phyloP scores from a whole-genome alignment of 1,140 invertebrate genomes.

The Euura saliciscinereae region DNA sequence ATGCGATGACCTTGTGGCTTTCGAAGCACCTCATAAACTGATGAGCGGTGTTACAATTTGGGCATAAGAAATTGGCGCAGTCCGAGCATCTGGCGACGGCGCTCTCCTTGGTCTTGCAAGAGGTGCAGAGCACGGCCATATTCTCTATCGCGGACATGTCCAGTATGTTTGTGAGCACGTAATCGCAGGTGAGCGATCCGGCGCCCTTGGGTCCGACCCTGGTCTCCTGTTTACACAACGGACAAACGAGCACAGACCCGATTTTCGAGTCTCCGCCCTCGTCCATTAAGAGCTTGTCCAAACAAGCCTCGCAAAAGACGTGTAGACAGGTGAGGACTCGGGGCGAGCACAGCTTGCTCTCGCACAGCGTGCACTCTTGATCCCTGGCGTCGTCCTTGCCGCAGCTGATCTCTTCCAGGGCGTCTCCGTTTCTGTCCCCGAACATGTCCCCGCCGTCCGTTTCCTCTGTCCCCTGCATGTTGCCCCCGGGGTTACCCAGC shows the following conservation, averaged over 20 bases:
- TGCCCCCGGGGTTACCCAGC: conserved; percentile 17
- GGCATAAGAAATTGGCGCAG: conserved; percentile 92
- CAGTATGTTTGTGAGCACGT: conserved; percentile 83
- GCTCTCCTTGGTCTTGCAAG: conserved; percentile 86
- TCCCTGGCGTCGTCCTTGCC: conserved; percentile 34
- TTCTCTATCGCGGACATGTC: conserved; percentile 83
- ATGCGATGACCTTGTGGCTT: conserved; percentile 85
- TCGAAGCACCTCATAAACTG: conserved; percentile 94
- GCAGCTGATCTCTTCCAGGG: conserved; percentile 41
- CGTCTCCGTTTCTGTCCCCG: conserved; percentile 27
- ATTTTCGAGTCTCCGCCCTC: conserved; percentile 67
- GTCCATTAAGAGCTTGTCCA: conserved; percentile 79
- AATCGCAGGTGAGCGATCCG: conserved; percentile 78
- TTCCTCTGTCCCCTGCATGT: conserved; percentile 26
- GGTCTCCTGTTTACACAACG: conserved; percentile 85
- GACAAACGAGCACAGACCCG: conserved; percentile 69
- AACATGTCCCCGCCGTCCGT: conserved; percentile 34
- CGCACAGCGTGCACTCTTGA: conserved; percentile 59
- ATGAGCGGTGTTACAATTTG: conserved; percentile 92
- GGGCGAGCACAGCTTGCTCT: conserved; percentile 76
- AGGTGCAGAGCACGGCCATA: conserved; percentile 80
- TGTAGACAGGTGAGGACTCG: conserved; percentile 90
- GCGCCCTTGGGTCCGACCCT: conserved; percentile 75
- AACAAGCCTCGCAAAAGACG: conserved; percentile 89
- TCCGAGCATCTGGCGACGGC: conserved; percentile 91